A percentile compares a stretch with the other conserved stretches of the same genome.
phyloP scores from a whole-genome alignment of 2,113 vertebrate genomes.

The Gyps fulvus region DNA sequence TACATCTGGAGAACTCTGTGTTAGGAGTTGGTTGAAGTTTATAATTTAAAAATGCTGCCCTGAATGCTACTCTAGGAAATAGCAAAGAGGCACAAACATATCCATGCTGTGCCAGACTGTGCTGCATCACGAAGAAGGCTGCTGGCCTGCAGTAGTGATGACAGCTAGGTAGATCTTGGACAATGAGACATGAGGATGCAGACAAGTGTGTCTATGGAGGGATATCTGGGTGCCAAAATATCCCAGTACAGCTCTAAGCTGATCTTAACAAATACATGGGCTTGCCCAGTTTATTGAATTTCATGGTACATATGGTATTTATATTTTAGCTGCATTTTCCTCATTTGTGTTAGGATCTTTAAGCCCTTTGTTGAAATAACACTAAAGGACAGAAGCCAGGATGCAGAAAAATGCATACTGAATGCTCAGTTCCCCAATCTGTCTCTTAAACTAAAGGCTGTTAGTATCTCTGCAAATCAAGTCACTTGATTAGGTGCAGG shows the following conservation, averaged over 20 bases:
- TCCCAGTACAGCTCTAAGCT: not conserved
- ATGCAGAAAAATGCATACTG: not conserved
- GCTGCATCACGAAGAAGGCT: not conserved
- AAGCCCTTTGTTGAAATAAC: not conserved
- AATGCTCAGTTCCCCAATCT: not conserved
- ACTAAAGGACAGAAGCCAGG: not conserved
- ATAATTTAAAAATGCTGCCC: not conserved
- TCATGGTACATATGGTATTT: not conserved
- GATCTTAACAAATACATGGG: not conserved
- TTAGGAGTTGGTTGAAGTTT: not conserved
- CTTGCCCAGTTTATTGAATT: not conserved
- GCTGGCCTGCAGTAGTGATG: not conserved
- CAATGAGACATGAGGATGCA: not conserved
- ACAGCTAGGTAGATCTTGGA: not conserved
- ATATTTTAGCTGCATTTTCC: not conserved
- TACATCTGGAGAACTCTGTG: not conserved
- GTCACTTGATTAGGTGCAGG: not conserved
- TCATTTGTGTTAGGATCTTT: not conserved
- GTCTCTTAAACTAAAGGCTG: not conserved
- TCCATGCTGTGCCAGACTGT: not conserved
- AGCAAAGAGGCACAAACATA: not conserved
- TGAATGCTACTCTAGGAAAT: not conserved
- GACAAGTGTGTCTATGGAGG: not conserved
- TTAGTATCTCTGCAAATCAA: not conserved
- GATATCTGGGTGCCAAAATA: not conserved